These are phyloP conservation scores for Apaloderma vittatum DNA, from an alignment of 2,113 vertebrate genomes.

Conservation along the genomic window DNA sequence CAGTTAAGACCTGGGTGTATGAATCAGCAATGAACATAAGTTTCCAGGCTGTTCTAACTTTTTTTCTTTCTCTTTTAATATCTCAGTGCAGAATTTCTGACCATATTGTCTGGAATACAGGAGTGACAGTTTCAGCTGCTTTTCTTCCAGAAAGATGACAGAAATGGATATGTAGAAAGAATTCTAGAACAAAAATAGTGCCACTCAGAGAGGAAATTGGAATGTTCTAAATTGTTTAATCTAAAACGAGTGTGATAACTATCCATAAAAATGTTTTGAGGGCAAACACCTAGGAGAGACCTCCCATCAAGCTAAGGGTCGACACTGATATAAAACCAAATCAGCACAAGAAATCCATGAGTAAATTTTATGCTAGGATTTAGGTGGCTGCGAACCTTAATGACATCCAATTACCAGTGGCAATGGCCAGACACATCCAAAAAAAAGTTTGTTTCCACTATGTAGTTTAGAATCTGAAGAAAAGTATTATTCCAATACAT, in stretches of 20 bases:
- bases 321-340: not conserved
- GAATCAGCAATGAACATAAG: not conserved
- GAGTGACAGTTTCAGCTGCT: not conserved
- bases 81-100: not conserved
- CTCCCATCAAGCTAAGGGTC: not conserved
- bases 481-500: not conserved
- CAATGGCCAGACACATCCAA: not conserved
- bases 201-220: not conserved
- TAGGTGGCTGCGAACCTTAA: not conserved
- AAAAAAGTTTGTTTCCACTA: not conserved
- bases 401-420: not conserved
- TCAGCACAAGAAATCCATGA: not conserved
- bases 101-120: not conserved
- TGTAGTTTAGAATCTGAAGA: not conserved
- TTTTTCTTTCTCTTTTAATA: not conserved
- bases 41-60: not conserved
- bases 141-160: not conserved
- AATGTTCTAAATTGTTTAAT: not conserved
- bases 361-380: not conserved
- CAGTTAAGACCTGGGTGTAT: not conserved
- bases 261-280: not conserved
- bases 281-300: not conserved
- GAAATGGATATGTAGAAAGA: not conserved
- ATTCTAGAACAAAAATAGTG: not conserved
- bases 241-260: not conserved